Base-by-base conservation (phyloP, 2,113 vertebrate genomes). In the Melanerpes formicivorus region DNA sequence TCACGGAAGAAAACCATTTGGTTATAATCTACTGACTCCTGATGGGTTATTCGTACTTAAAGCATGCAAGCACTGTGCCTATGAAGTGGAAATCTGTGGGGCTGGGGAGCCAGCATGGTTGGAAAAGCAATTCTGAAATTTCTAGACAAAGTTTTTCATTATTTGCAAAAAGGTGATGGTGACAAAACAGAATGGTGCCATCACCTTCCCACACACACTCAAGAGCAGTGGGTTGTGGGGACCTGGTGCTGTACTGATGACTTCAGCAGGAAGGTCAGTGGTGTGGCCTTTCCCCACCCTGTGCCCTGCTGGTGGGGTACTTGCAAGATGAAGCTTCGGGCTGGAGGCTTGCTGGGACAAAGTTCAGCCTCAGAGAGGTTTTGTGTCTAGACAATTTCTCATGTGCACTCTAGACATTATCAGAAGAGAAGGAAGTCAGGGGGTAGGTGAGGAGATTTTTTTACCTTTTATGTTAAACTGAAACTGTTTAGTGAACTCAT, bases 401-500 rank as follows among this genome's bases (percentile, higher is more conserved):
- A 13, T 15, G 26, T 9, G 3, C 17, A 4, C 21, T 37, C 4
- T 29, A 37, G 72, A 29, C 11, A 6, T 50, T 64, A 48, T 10
- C n/a, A 72, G 40, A 66, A 60, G 30, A 48, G 44, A 67, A 75
- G 13, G 40, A 22, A 15, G n/a, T 1, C 0, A 0, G 14, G 2
- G 0, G 0, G 12, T 3, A 40, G 1, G 11, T 3, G 1, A 1
- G 15, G 65, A 55, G 27, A 77, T 42, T 6, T 15, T 59, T 90
- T 7, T 5, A 76, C 56, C 32, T 46, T 67, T 84, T 87, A 62
- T n/a, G 4, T 85, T 84, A 82, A 59, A 59, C 21, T 84, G 44
- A 74, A 59, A 52, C n/a, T 26, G 19, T 52, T 58, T 15, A 54
- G 23, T 25, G n/a, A 95, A 74, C 23, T 62, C 56, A 11, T 87